Percentiles rank a stretch among this genome's conserved stretches.
Evolutionary conservation across 2,888 invertebrate species (phyloP).

Genomic region (Vanessa cardui): DNA sequence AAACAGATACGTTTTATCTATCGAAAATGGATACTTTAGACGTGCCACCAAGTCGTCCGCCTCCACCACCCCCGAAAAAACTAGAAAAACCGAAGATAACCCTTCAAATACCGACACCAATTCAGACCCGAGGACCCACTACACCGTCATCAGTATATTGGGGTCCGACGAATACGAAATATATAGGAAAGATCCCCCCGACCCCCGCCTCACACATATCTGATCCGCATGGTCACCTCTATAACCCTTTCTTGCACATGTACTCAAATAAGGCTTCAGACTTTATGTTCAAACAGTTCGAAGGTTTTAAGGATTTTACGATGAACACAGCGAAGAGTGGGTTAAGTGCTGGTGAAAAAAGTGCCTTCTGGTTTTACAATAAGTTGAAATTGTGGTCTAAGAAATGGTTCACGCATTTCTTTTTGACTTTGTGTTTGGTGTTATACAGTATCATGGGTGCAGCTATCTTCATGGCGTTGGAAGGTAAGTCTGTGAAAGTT

Average conservation of each 20-base stretch:
- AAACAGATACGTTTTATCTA: not conserved
- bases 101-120: conserved; percentile 70
- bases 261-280: conserved; percentile 88
- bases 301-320: conserved; percentile 90
- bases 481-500: conserved; percentile 82
- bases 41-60: conserved; percentile 61
- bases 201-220: conserved; percentile 67
- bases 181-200: conserved; percentile 51
- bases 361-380: conserved; percentile 90
- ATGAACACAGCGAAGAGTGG: conserved; percentile 88
- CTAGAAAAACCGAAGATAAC: conserved; percentile 75
- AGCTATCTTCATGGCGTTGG: conserved; percentile 88
- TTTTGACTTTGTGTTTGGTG: conserved; percentile 89
- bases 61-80: conserved; percentile 68
- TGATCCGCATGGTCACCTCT: conserved; percentile 64
- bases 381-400: conserved; percentile 90
- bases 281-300: conserved; percentile 91
- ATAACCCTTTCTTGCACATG: conserved; percentile 73
- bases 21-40: conserved; percentile 57
- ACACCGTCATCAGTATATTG: conserved; percentile 55
- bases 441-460: conserved; percentile 93
- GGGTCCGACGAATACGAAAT: conserved; percentile 47
- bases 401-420: conserved; percentile 95
- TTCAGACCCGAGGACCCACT: conserved; percentile 46
- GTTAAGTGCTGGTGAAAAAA: conserved; percentile 91